These are phyloP conservation scores for Ypsolopha scabrella DNA, from an alignment of 2,888 invertebrate genomes.

Conservation along the genomic window DNA sequence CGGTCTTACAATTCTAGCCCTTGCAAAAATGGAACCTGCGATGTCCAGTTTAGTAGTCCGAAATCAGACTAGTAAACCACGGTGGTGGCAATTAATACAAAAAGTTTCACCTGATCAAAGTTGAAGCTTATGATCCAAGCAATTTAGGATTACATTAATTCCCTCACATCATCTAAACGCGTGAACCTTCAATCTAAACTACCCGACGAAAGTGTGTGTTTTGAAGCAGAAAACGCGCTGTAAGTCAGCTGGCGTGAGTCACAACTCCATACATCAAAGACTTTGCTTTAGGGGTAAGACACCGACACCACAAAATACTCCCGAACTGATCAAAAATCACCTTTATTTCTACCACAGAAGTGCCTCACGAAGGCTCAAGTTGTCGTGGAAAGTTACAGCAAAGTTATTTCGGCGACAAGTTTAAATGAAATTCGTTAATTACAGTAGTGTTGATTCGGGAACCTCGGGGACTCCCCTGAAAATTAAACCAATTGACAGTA, in stretches of 20 bases:
- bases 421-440: conserved; percentile 62
- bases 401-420: conserved; percentile 42
- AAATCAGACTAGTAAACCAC: too few relatives aligned
- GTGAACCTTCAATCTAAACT: conserved; percentile 25
- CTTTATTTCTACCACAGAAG: too few relatives aligned
- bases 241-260: conserved; percentile 10
- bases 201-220: conserved; percentile 11
- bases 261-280: conserved; percentile 36
- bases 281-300: conserved; percentile 12
- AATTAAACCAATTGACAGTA: conserved; percentile 32
- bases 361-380: too few relatives aligned
- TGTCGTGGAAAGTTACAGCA: conserved; percentile 7
- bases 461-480: conserved; percentile 9
- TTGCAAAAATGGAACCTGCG: too few relatives aligned
- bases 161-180: not conserved
- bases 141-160: not conserved
- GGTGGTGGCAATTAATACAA: too few relatives aligned
- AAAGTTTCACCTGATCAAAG: too few relatives aligned
- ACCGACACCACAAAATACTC: too few relatives aligned
- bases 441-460: conserved; percentile 56
- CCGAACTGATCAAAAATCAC: too few relatives aligned
- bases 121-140: too few relatives aligned
- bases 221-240: conserved; percentile 8
- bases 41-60: too few relatives aligned
- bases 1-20: too few relatives aligned